Evolutionary conservation across 2,888 invertebrate genomes (phyloP), one percentile per base, ranked within the genome.

Genomic region (Caenorhabditis drosophilae): DNA sequence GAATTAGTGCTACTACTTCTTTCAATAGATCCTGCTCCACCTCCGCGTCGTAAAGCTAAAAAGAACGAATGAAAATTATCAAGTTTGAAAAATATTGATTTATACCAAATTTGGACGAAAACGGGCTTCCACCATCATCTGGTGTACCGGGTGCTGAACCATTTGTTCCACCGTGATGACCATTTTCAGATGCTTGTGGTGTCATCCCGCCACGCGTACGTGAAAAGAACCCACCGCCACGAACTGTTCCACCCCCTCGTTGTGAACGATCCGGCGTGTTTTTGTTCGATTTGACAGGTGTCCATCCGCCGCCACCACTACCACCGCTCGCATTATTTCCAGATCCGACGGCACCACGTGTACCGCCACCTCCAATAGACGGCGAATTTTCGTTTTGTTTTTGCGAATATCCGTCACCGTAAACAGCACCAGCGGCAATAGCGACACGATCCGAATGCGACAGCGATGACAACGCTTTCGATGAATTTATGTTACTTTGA

Each of bases 401-500:
- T 15, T 38, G 25, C n/a, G 52, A 44, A 27, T 62, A 60, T 1
- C 62, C 67, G 27, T 48, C 53, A 6, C 60, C 63, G 44, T 47
- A 60, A 12, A 62, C 61, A 20, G 44, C 56, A 1, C 64, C 64
- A 23, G 53, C 44, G 3, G 63, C 63, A 16, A 70, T 59, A 9
- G 62, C 45, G 16, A 55, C 51, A 11, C 76, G 68, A 41, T 76
- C 76, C 15, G 67, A 49, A 31, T 67, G 75, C 40, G 62, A 54
- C 31, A 75, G 49, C 12, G 57, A 51, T 18, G 63, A 78, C 72
- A 81, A 70, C 9, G 77, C 81, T 56, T 81, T 81, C 46, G 78
- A 79, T 40, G 81, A 82, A 56, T 81, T 81, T 36, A 81, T 71
- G 58, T 79, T 81, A 54, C 69, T 67, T 69, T 76, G 75, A 18